A percentile compares a stretch with the other conserved stretches of the same genome.
These are phyloP conservation scores for Trididemnum nubilum DNA, from an alignment of 23 tunicate species.

Conservation along the genomic window DNA sequence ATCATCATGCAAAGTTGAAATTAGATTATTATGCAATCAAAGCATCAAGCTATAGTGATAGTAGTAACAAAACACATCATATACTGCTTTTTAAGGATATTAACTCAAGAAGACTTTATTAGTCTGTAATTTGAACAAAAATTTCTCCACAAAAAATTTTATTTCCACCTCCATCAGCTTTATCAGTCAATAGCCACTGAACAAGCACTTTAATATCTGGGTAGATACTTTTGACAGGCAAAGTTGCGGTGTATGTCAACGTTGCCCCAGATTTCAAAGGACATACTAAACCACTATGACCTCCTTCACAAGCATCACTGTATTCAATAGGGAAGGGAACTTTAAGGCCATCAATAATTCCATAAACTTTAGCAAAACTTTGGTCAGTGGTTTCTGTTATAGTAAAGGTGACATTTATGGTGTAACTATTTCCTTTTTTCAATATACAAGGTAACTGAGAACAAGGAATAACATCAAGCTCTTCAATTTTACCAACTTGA, in stretches of 20 bases:
- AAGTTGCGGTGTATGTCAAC: conserved; percentile 26
- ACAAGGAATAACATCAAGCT: conserved; percentile 45
- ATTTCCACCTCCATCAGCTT: conserved; percentile 2
- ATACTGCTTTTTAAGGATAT: too few relatives aligned
- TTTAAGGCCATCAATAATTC: conserved; percentile 36
- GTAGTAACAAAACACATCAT: too few relatives aligned
- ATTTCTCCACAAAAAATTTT: conserved; percentile 37
- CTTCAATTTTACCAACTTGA: conserved; percentile 23
- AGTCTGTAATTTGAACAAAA: conserved; percentile 29
- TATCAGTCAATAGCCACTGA: conserved; percentile 26
- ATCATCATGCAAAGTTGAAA: too few relatives aligned
- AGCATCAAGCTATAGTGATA: too few relatives aligned
- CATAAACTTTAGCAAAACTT: conserved; percentile 33
- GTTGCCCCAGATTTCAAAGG: conserved; percentile 21
- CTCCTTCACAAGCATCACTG: conserved; percentile 48
- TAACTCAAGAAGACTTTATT: background rate
- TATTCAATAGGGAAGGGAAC: conserved; percentile 33
- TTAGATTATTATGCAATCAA: too few relatives aligned
- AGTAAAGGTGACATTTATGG: conserved; percentile 48
- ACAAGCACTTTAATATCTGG: conserved; percentile 42
- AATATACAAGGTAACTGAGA: conserved; percentile 13
- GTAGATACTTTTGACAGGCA: conserved; percentile 16
- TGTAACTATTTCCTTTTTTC: conserved; percentile 35
- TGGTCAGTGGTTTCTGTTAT: background rate
- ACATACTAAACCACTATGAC: conserved; percentile 44